Evolutionary conservation across 2,888 invertebrate species (phyloP), one percentile per base, ranked within the genome.

Genomic region (Amphipyra berbera): DNA sequence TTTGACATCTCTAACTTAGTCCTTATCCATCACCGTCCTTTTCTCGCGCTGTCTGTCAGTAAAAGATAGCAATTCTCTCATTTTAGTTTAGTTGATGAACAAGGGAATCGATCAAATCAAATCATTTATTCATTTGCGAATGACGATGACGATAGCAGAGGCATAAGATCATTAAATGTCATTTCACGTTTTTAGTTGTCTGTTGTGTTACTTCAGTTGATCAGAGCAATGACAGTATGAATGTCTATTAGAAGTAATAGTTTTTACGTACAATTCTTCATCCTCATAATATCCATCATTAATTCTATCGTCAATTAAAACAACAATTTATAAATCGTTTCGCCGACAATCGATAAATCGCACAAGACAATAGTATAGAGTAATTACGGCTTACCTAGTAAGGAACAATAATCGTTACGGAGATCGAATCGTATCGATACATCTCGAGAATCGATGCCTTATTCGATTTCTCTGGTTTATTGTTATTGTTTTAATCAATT

Each of bases 361-460:
- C 79, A 76, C 69, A 82, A 86, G 79, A 91, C 92, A 92, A 91
- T 92, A 90, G 85, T 85, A 84, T 76, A 79, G 72, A 86, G 90
- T 91, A 93, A 93, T 93, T 93, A 93, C 78, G 88, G 82, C 80
- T 78, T 87, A 83, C 93, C 93, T 90, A 91, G 87, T 93, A 92
- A 85, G 93, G 93, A 86, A 91, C 90, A 92, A 90, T 88, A 91
- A 92, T 93, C 91, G 88, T 82, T 76, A 79, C 61, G 48, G 64
- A 64, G 73, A 79, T 78, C 78, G 77, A 86, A 90, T 92, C 86
- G 84, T 83, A 88, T 89, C 89, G 87, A 87, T 85, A 84, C 82
- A 86, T 84, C 86, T 87, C 84, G 83, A 85, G 57, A 80, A 88
- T 88, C 90, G 91, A 91, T 90, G 77, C 92, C 91, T 92, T 92